Evolutionary conservation across 2,888 invertebrate genomes (phyloP).

Genomic region (Diarsia mendica): DNA sequence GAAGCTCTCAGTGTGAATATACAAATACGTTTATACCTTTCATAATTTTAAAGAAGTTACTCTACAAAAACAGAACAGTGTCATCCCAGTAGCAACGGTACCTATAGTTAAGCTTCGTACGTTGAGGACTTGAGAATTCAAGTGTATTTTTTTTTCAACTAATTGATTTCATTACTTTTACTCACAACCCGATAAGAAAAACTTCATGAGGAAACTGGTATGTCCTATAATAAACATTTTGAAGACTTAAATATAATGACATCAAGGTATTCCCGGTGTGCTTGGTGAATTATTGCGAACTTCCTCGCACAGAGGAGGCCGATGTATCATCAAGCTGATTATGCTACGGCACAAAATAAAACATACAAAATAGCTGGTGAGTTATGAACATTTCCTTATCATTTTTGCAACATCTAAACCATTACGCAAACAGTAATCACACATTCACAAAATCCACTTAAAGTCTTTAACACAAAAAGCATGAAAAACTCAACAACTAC

Average conservation of each 20-base stretch:
- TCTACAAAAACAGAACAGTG: not conserved
- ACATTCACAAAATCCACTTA: not conserved
- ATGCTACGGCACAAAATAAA: not conserved
- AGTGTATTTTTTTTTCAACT: not conserved
- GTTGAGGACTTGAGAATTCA: not conserved
- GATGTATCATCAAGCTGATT: not conserved
- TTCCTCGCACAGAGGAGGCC: not conserved
- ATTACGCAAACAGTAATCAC: conserved; percentile 6
- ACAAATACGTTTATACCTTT: not conserved
- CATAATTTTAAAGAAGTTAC: not conserved
- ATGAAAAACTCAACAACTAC: conserved; percentile 24
- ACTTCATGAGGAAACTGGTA: not conserved
- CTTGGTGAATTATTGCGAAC: not conserved
- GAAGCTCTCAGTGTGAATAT: not conserved
- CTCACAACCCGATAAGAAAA: not conserved
- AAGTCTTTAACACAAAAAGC: not conserved
- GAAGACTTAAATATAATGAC: not conserved
- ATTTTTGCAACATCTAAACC: not conserved
- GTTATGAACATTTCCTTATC: not conserved
- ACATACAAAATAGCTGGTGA: not conserved
- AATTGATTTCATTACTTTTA: not conserved
- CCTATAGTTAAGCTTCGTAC: not conserved
- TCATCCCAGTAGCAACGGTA: not conserved
- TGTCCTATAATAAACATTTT: not conserved
- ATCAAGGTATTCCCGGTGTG: not conserved